Evolutionary conservation across 2,888 invertebrate species (phyloP).

Genomic region (Aphrophora alni): DNA sequence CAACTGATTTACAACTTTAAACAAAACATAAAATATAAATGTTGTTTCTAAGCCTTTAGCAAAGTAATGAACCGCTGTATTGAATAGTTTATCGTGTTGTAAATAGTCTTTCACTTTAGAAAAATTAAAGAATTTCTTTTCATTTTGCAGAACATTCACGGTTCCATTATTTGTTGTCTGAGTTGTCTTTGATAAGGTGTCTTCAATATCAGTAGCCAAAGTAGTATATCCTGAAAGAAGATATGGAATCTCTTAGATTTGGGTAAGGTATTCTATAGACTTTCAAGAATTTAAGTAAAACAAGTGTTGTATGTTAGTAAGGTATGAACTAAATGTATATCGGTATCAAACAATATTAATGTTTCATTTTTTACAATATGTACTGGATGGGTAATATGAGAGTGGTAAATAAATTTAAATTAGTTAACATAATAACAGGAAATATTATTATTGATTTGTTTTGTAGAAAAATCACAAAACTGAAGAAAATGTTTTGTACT

Average conservation of each 20-base stretch:
- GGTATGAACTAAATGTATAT: too few species aligned
- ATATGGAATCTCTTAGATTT: background rate
- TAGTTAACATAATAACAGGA: too few species aligned
- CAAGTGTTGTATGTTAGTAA: too few species aligned
- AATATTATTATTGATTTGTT: too few species aligned
- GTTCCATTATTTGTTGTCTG: background rate
- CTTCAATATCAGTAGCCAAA: background rate
- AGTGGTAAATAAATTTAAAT: too few species aligned
- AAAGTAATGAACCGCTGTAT: background rate
- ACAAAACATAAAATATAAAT: background rate
- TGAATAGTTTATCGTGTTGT: background rate
- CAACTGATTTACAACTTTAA: background rate
- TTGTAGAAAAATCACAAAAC: too few species aligned
- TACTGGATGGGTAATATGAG: too few species aligned
- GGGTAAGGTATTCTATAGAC: too few species aligned
- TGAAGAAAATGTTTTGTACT: too few species aligned
- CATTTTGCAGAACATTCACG: background rate
- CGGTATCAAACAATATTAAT: too few species aligned
- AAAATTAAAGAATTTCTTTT: background rate
- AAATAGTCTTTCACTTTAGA: background rate
- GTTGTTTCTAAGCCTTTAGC: background rate
- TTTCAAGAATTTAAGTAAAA: too few species aligned
- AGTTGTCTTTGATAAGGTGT: background rate
- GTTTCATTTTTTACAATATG: too few species aligned
- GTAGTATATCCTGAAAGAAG: background rate